phyloP scores from a whole-genome alignment of 1,140 invertebrate genomes.

The Lucilia cuprina region DNA sequence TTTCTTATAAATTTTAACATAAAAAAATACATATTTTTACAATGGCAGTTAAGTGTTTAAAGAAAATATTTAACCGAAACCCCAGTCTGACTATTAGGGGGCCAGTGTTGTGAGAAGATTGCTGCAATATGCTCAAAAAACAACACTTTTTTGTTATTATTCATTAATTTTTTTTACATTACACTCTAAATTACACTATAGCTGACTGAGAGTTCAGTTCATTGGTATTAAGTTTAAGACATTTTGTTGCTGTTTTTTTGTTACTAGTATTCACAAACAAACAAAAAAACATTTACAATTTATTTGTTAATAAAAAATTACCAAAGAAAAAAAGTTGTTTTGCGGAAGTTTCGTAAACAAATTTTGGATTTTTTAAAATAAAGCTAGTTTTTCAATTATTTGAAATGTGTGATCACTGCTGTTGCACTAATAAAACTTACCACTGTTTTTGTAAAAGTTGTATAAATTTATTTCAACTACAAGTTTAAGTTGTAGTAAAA shows the following conservation, averaged over 20 bases:
- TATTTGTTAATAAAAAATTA: background rate
- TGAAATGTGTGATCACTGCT: background rate
- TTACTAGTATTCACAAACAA: background rate
- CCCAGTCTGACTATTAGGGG: background rate
- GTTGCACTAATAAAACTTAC: background rate
- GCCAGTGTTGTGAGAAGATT: background rate
- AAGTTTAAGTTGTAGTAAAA: background rate
- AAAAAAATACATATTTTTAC: background rate
- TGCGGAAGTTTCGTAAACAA: slow-evolving; percentile 21
- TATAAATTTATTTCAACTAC: background rate
- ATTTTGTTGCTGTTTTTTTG: background rate
- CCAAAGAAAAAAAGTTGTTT: background rate
- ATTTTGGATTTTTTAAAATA: background rate
- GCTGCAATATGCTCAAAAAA: too few relatives aligned
- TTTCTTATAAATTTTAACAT: background rate
- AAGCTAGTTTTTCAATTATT: too few relatives aligned
- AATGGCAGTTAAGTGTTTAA: background rate
- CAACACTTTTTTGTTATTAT: too few relatives aligned
- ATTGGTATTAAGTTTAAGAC: too few relatives aligned
- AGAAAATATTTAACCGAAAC: background rate
- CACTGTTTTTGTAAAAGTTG: background rate
- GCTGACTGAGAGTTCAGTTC: too few relatives aligned
- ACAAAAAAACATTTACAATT: background rate
- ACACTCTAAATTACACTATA: too few relatives aligned
- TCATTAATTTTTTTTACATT: too few relatives aligned